These are phyloP conservation scores for Hyles euphorbiae DNA, from an alignment of 1,140 invertebrate species.

Conservation along the genomic window DNA sequence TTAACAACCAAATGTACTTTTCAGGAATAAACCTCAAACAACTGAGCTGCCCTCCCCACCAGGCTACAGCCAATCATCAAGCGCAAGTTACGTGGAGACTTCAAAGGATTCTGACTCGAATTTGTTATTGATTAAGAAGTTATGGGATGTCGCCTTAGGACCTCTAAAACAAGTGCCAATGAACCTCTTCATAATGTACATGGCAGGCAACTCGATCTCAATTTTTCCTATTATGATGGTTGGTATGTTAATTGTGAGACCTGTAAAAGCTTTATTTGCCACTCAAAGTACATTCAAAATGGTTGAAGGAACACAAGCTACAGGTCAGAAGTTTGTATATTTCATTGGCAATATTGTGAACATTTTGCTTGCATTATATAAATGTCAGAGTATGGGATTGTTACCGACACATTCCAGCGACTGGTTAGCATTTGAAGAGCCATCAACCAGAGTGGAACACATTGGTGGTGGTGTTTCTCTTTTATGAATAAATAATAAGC, in stretches of 20 bases:
- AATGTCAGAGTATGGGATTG: constrained; percentile 99
- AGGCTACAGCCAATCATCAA: constrained; percentile 85
- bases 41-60: constrained; percentile 84
- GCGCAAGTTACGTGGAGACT: constrained; percentile 83
- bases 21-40: constrained; percentile 35
- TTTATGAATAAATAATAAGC: constrained; percentile 44
- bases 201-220: constrained; percentile 99
- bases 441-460: constrained; percentile 90
- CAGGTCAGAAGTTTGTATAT: constrained; percentile 95
- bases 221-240: constrained; percentile 99
- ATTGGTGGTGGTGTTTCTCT: constrained; percentile 90
- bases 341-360: constrained; percentile 96
- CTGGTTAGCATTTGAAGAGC: constrained; percentile 98
- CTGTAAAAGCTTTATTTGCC: constrained; percentile 95
- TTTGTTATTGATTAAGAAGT: constrained; percentile 93
- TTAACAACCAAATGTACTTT: constrained; percentile 7
- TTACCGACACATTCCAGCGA: constrained; percentile 98
- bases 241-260: constrained; percentile 97
- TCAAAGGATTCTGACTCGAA: constrained; percentile 87
- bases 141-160: constrained; percentile 97
- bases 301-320: constrained; percentile 94
- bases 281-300: constrained; percentile 95
- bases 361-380: constrained; percentile 95
- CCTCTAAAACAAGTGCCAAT: constrained; percentile 98
- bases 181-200: constrained; percentile 99